Percentiles rank a stretch among this genome's conserved stretches.
Conservation (phyloP, 2,797 vertebrate species). For the Pipistrellus pygmaeus region DNA sequence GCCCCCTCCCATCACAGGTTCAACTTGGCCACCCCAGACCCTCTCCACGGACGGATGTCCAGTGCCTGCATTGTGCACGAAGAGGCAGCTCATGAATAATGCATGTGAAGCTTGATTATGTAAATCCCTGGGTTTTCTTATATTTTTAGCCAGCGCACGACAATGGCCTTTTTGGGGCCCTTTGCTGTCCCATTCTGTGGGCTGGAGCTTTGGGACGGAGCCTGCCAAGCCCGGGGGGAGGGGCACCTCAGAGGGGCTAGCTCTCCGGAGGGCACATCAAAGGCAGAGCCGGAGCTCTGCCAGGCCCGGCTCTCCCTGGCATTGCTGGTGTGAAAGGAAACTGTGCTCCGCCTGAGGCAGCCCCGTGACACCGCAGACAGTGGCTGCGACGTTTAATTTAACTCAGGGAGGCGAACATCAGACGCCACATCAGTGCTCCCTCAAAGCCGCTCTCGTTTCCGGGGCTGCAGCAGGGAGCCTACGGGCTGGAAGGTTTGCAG, state of each 20-base stretch:
- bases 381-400: conserved; percentile 71
- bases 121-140: conserved; percentile 76
- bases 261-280: conserved; percentile 4
- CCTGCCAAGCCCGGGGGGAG: neutral
- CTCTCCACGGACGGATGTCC: neutral
- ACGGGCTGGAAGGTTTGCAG: neutral
- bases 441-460: neutral
- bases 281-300: neutral
- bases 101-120: conserved; percentile 76
- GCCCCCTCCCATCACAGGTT: neutral
- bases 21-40: neutral
- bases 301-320: neutral
- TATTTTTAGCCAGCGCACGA: conserved; percentile 46
- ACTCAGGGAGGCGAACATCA: neutral
- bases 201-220: conserved; percentile 12
- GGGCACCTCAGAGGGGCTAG: neutral
- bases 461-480: neutral
- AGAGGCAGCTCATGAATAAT: conserved; percentile 71
- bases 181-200: conserved; percentile 36
- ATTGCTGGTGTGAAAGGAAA: neutral
- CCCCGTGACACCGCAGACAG: neutral
- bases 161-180: conserved; percentile 62
- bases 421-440: neutral
- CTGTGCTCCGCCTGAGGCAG: neutral
- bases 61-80: neutral